phyloP scores from a whole-genome alignment of 2,888 invertebrate genomes.

The Adelognathus sp. region DNA sequence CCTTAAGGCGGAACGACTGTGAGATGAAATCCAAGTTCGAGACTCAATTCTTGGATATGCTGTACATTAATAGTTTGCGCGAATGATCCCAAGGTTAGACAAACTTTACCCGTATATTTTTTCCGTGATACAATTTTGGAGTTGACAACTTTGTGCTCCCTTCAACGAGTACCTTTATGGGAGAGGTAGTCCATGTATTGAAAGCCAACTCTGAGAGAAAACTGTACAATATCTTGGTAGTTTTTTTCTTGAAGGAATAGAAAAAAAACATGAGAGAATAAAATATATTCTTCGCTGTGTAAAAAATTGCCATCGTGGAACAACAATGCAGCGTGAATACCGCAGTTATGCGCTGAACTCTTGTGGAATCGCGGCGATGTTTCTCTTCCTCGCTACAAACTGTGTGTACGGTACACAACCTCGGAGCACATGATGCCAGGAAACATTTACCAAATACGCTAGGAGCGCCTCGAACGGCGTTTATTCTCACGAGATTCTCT shows the following conservation, averaged over 20 bases:
- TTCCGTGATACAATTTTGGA: no score
- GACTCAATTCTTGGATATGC: no score
- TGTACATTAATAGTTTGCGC: no score
- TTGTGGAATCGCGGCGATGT: not conserved
- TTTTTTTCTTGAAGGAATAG: not conserved
- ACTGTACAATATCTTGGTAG: no score
- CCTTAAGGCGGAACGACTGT: no score
- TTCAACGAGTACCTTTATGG: no score
- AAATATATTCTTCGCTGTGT: not conserved
- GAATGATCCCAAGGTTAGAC: no score
- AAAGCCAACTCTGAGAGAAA: no score
- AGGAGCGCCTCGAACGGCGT: constrained; percentile 43
- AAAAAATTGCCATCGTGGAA: not conserved
- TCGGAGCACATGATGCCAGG: constrained; percentile 38
- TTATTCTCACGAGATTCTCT: constrained; percentile 54
- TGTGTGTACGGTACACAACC: not conserved
- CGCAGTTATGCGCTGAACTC: not conserved
- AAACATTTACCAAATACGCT: constrained; percentile 59
- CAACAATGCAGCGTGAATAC: not conserved
- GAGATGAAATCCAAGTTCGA: no score
- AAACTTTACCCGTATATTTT: no score
- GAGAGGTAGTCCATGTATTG: no score
- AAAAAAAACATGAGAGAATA: not conserved
- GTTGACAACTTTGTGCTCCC: no score
- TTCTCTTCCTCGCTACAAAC: not conserved